phyloP scores from a whole-genome alignment of 1,140 invertebrate genomes.

The Phymorhynchus buccinoides region DNA sequence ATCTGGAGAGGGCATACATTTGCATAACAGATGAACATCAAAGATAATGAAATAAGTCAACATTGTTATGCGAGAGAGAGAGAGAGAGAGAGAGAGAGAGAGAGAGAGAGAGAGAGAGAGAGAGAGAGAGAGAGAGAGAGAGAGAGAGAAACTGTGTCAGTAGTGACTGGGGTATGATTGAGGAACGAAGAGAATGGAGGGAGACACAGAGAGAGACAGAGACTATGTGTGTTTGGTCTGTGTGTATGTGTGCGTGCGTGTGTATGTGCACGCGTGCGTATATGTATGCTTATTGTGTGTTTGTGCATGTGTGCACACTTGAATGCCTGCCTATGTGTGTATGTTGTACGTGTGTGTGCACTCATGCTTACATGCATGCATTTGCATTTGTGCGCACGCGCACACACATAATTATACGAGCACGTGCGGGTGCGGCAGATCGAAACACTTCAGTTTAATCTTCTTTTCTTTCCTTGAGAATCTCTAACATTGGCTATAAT shows the following conservation, averaged over 20 bases:
- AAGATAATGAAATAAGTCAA: too few species aligned
- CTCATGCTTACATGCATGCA: neutral
- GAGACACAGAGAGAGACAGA: slow-evolving; percentile 25
- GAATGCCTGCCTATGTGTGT: slow-evolving; percentile 1
- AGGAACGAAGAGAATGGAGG: neutral
- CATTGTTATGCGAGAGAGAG: too few species aligned
- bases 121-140: slow-evolving; percentile 38
- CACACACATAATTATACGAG: neutral
- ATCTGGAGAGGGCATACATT: too few species aligned
- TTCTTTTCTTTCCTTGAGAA: too few species aligned
- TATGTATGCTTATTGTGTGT: slow-evolving; percentile 19
- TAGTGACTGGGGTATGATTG: too few species aligned
- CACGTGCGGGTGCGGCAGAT: neutral
- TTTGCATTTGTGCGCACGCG: neutral
- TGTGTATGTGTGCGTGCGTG: neutral
- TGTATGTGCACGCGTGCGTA: neutral
- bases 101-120: neutral
- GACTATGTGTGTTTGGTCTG: neutral
- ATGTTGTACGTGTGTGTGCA: slow-evolving; percentile 23
- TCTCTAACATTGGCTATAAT: neutral
- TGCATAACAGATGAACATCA: too few species aligned
- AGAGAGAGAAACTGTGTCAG: too few species aligned
- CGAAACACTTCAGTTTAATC: neutral
- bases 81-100: neutral
- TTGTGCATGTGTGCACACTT: slow-evolving; percentile 19